These are phyloP conservation scores for Latrodectus hesperus DNA, from an alignment of 2,888 invertebrate genomes.

Conservation along the genomic window DNA sequence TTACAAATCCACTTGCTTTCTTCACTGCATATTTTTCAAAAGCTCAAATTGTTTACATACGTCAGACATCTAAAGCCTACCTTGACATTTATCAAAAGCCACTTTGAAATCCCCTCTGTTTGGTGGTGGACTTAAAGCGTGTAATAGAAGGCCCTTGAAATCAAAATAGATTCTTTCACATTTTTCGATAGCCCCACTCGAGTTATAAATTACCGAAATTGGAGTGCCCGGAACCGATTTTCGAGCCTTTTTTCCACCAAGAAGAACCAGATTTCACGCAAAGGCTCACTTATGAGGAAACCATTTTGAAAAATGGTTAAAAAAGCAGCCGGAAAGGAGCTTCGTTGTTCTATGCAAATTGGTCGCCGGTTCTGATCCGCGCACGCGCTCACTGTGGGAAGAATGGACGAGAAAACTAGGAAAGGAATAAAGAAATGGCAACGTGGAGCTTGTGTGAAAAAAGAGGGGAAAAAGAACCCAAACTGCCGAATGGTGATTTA, in stretches of 20 bases:
- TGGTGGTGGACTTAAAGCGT: slow-evolving; percentile 33
- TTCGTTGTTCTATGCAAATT: slow-evolving; percentile 65
- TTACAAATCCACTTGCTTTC: no score
- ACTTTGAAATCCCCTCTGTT: background rate
- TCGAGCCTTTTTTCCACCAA: background rate
- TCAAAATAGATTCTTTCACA: slow-evolving; percentile 42
- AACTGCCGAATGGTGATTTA: slow-evolving; percentile 57
- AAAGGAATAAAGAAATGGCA: slow-evolving; percentile 11
- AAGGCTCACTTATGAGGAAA: slow-evolving; percentile 38
- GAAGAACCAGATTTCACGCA: slow-evolving; percentile 52
- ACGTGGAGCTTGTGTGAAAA: slow-evolving; percentile 29
- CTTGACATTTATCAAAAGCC: slow-evolving; percentile 19
- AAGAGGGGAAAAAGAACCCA: slow-evolving; percentile 16
- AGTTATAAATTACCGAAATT: slow-evolving; percentile 44
- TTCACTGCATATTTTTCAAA: no score
- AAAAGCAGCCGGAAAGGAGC: slow-evolving; percentile 55
- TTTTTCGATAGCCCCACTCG: slow-evolving; percentile 40
- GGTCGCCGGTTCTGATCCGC: background rate
- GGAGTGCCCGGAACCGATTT: slow-evolving; percentile 37
- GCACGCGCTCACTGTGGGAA: slow-evolving; percentile 55
- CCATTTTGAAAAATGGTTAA: slow-evolving; percentile 59
- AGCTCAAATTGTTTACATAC: background rate
- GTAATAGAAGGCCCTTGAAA: slow-evolving; percentile 47
- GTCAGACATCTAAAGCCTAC: background rate
- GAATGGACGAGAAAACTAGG: slow-evolving; percentile 26